A percentile compares a stretch with the other conserved stretches of the same genome.
phyloP scores from a whole-genome alignment of 2,888 invertebrate genomes.

The Patella caerulea region DNA sequence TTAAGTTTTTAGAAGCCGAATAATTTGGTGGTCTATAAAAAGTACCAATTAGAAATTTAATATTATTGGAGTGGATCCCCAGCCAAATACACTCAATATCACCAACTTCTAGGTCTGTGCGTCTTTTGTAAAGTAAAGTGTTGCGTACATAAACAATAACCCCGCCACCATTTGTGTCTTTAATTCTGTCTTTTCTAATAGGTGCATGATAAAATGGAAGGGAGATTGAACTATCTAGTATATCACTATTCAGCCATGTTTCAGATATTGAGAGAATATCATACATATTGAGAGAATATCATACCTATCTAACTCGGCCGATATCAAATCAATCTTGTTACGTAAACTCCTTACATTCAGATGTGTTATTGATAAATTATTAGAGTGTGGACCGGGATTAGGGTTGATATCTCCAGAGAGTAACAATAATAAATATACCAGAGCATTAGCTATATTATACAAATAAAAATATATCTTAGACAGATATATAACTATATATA shows the following conservation, averaged over 20 bases:
- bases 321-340: conserved; percentile 5
- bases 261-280: conserved; percentile 2
- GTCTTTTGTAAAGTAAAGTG: neutral
- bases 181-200: neutral
- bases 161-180: neutral
- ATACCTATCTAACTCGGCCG: neutral
- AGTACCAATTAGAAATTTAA: neutral
- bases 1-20: neutral
- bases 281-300: too few species aligned
- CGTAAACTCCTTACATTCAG: conserved; percentile 9
- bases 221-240: neutral
- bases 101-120: conserved; percentile 7
- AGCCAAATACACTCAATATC: conserved; percentile 20
- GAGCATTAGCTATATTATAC: too few species aligned
- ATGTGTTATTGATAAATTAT: conserved; percentile 11
- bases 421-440: neutral
- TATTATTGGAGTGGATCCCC: conserved; percentile 6
- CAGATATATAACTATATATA: too few species aligned
- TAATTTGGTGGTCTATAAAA: conserved; percentile 23
- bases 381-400: neutral
- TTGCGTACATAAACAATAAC: conserved; percentile 4
- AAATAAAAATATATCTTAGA: too few species aligned
- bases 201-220: neutral
- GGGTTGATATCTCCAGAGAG: neutral
- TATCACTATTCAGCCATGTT: conserved; percentile 6